Conservation (phyloP, 2,797 vertebrate genomes). For the Anas capensis region DNA sequence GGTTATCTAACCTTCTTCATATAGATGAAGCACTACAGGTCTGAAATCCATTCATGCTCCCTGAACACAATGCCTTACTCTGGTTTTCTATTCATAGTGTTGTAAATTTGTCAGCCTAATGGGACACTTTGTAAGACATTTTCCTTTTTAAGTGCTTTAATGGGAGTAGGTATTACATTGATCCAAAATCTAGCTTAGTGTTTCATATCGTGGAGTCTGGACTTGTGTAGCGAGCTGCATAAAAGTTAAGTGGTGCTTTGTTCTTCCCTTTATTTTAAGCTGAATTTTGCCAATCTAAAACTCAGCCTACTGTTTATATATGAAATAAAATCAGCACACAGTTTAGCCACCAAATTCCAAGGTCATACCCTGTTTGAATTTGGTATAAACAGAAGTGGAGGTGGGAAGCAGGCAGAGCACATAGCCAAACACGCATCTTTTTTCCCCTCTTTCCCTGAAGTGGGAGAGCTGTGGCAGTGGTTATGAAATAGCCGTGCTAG, state of each 20-base stretch:
- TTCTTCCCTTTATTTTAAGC: slow-evolving; percentile 42
- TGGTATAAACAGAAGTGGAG: background rate
- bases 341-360: background rate
- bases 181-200: slow-evolving; percentile 75
- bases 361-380: background rate
- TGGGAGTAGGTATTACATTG: slow-evolving; percentile 77
- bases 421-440: background rate
- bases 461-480: background rate
- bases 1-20: slow-evolving; percentile 65
- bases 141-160: slow-evolving; percentile 82
- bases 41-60: slow-evolving; percentile 70
- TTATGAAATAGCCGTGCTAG: background rate
- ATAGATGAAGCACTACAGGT: slow-evolving; percentile 60
- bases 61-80: slow-evolving; percentile 57
- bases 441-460: background rate
- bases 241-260: slow-evolving; percentile 31
- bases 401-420: background rate
- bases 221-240: slow-evolving; percentile 49
- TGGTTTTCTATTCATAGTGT: slow-evolving; percentile 67
- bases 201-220: slow-evolving; percentile 65
- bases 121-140: slow-evolving; percentile 80
- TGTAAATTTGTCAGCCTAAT: slow-evolving; percentile 84
- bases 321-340: background rate
- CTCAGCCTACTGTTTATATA: background rate
- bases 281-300: slow-evolving; percentile 20